Evolutionary conservation across 2,113 vertebrate genomes (phyloP).

Genomic region (Arizona elegans): DNA sequence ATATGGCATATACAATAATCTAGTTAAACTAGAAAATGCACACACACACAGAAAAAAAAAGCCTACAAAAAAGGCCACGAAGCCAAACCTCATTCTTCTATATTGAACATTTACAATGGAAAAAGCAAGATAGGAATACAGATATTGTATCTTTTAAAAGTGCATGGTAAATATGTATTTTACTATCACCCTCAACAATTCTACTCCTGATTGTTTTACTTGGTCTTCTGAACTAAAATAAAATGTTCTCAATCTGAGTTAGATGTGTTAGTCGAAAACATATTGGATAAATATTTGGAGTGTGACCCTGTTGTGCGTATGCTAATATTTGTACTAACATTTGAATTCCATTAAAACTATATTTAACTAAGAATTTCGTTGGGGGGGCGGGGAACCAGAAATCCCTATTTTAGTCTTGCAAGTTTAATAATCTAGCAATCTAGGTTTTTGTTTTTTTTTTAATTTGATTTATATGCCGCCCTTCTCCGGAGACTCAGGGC

Average conservation of each 20-base stretch:
- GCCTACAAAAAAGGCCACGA: not conserved
- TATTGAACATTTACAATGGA: not conserved
- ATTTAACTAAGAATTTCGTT: constrained; percentile 6
- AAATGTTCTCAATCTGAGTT: not conserved
- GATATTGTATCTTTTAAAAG: not conserved
- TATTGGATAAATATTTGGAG: constrained; percentile 22
- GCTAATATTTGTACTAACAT: not conserved
- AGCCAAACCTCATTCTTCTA: not conserved
- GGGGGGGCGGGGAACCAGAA: not conserved
- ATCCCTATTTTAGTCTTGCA: not conserved
- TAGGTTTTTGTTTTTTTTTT: not conserved
- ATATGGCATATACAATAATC: not conserved
- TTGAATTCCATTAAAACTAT: not conserved
- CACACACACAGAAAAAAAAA: not conserved
- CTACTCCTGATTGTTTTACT: not conserved
- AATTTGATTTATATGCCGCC: too few relatives aligned
- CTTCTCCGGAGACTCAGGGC: too few relatives aligned
- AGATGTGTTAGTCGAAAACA: constrained; percentile 29
- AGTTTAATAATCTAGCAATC: constrained; percentile 9
- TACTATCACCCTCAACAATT: constrained; percentile 15
- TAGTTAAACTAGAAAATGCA: not conserved
- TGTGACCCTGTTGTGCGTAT: not conserved
- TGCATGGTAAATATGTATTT: constrained; percentile 9
- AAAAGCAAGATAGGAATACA: not conserved
- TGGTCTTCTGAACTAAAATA: constrained; percentile 7